These are phyloP conservation scores for Zaprionus nigranus DNA, from an alignment of 1,140 invertebrate genomes.

Conservation along the genomic window DNA sequence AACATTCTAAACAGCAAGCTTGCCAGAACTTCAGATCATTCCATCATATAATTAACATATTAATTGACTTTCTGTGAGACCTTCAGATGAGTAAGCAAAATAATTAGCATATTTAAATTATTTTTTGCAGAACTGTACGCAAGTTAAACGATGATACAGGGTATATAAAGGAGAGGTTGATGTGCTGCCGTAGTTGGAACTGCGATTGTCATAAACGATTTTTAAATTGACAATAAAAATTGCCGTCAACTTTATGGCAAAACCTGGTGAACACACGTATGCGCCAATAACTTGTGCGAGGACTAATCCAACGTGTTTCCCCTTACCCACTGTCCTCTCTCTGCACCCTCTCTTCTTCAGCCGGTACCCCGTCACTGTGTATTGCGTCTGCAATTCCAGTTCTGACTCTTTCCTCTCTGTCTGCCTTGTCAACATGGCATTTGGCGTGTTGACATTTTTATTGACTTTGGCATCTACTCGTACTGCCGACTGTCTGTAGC, in stretches of 20 bases:
- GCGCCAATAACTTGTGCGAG: slow-evolving; percentile 23
- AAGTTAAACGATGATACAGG: not conserved
- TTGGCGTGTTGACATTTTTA: slow-evolving; percentile 82
- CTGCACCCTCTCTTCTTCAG: not conserved
- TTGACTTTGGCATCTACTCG: slow-evolving; percentile 73
- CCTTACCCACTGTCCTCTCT: not conserved
- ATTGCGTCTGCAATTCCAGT: slow-evolving; percentile 36
- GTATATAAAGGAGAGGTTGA: not conserved
- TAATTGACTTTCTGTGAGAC: not conserved
- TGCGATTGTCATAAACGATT: slow-evolving; percentile 82
- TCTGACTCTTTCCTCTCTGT: slow-evolving; percentile 36
- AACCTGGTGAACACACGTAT: slow-evolving; percentile 43
- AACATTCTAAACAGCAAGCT: not conserved
- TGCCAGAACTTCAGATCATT: not conserved
- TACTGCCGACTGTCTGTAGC: slow-evolving; percentile 22
- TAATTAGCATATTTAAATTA: slow-evolving; percentile 4
- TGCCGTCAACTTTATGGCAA: slow-evolving; percentile 65
- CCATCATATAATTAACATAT: not conserved
- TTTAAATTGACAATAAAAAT: slow-evolving; percentile 82
- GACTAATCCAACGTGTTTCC: slow-evolving; percentile 8
- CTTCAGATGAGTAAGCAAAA: not conserved
- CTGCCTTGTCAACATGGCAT: slow-evolving; percentile 81
- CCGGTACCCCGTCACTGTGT: not conserved
- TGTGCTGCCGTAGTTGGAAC: slow-evolving; percentile 2
- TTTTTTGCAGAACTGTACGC: not conserved